These are phyloP conservation scores for Oophaga pumilio DNA, from an alignment of 2,113 vertebrate genomes.

Conservation along the genomic window DNA sequence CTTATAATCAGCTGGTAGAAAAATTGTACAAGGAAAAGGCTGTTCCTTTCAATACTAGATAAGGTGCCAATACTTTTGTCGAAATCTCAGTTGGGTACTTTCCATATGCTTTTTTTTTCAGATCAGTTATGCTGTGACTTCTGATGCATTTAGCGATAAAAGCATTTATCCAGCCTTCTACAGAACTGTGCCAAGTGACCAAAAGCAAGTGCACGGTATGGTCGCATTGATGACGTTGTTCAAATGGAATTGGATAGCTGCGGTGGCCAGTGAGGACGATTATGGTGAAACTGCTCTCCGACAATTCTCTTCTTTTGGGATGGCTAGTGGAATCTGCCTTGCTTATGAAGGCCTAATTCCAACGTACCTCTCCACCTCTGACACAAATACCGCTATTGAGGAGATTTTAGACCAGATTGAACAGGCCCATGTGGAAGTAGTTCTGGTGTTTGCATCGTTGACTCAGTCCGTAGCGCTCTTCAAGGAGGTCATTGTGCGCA, in stretches of 20 bases:
- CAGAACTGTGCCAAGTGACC: conserved; percentile 82
- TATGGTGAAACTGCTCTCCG: conserved; percentile 78
- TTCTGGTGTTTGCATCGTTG: conserved; percentile 75
- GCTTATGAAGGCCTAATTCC: conserved; percentile 78
- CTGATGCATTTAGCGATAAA: conserved; percentile 77
- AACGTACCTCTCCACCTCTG: conserved; percentile 56
- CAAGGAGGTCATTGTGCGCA: conserved; percentile 56
- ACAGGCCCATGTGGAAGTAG: conserved; percentile 57
- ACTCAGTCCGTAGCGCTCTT: conserved; percentile 59
- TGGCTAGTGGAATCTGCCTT: conserved; percentile 72
- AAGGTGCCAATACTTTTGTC: neutral
- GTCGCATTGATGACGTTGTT: conserved; percentile 72
- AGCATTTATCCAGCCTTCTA: conserved; percentile 82
- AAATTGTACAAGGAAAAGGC: neutral
- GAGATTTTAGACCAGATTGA: conserved; percentile 27
- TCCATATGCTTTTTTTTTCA: conserved; percentile 13
- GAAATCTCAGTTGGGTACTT: neutral
- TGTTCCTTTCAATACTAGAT: neutral
- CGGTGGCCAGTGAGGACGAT: conserved; percentile 69
- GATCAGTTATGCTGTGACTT: conserved; percentile 79
- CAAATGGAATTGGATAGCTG: conserved; percentile 87
- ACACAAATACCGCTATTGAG: conserved; percentile 58
- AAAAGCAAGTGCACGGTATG: conserved; percentile 71
- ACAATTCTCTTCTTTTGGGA: conserved; percentile 72
- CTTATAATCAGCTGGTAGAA: neutral